These are phyloP conservation scores for Bombus waltoni DNA, from an alignment of 1,140 invertebrate species.

Conservation along the genomic window DNA sequence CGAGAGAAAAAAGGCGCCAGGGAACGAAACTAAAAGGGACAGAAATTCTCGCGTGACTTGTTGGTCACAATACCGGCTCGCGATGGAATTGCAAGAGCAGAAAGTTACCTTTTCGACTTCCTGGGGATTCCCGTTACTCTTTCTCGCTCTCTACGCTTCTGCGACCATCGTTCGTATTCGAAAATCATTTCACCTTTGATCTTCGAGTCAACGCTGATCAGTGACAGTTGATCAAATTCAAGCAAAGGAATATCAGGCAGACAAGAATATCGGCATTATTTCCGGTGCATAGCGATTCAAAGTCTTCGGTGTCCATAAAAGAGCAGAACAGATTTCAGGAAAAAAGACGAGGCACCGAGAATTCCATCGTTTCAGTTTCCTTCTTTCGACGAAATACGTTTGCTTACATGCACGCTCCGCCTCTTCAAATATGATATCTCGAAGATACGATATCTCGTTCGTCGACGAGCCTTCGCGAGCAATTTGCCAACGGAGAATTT, in stretches of 20 bases:
- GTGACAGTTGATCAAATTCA: neutral
- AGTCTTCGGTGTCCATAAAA: neutral
- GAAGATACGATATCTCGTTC: too few relatives aligned
- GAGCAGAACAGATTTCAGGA: neutral
- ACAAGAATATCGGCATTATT: neutral
- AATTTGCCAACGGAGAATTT: neutral
- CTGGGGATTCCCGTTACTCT: constrained; percentile 7
- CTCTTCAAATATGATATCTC: neutral
- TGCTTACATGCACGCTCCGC: neutral
- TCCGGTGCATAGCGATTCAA: neutral
- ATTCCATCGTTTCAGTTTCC: neutral
- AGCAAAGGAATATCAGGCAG: neutral
- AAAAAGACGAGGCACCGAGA: neutral
- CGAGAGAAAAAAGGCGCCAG: constrained; percentile 29
- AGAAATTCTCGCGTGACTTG: constrained; percentile 60
- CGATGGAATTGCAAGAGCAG: constrained; percentile 31
- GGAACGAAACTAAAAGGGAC: constrained; percentile 16
- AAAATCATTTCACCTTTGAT: neutral
- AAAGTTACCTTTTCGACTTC: constrained; percentile 7
- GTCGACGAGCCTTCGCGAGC: neutral
- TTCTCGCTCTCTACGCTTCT: neutral
- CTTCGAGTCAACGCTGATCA: too few relatives aligned
- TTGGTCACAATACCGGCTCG: constrained; percentile 40
- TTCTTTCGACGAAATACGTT: neutral
- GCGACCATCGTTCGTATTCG: too few relatives aligned